These are phyloP conservation scores for Osmerus eperlanus DNA, from an alignment of 2,113 vertebrate species.

Conservation along the genomic window DNA sequence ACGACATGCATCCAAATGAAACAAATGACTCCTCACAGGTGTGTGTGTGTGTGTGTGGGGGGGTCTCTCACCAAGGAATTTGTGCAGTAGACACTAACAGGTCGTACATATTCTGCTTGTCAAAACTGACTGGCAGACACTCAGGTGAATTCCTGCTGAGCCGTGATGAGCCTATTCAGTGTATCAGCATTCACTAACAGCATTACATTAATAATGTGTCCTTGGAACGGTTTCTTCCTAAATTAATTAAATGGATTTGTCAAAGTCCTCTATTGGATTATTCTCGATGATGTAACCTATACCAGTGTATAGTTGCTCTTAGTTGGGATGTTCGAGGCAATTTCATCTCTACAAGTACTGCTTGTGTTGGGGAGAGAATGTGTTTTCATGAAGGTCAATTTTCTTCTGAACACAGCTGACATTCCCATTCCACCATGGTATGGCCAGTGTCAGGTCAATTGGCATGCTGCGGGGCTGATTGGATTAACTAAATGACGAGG, in stretches of 20 bases:
- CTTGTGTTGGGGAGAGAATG: no score
- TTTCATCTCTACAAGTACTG: not conserved
- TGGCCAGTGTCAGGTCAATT: not conserved
- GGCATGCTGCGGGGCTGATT: not conserved
- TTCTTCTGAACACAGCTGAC: not conserved
- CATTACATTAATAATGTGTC: conserved; percentile 49
- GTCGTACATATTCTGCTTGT: no score
- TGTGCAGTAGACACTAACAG: no score
- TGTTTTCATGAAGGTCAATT: not conserved
- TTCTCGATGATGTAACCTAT: conserved; percentile 37
- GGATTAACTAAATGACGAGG: not conserved
- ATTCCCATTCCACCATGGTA: not conserved
- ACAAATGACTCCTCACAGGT: conserved; percentile 20
- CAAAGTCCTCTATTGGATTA: conserved; percentile 57
- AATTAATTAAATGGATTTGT: conserved; percentile 65
- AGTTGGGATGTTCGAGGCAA: conserved; percentile 19
- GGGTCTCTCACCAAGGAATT: not conserved
- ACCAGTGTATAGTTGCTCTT: conserved; percentile 33
- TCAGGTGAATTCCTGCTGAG: conserved; percentile 1
- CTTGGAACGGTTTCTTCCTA: conserved; percentile 52
- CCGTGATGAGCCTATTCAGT: conserved; percentile 17
- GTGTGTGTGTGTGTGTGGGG: no score
- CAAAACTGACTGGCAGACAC: no score
- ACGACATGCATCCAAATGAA: conserved; percentile 1
- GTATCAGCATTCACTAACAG: conserved; percentile 48